These are phyloP conservation scores for Bacillus rossius DNA, from an alignment of 1,140 invertebrate species.

Conservation along the genomic window DNA sequence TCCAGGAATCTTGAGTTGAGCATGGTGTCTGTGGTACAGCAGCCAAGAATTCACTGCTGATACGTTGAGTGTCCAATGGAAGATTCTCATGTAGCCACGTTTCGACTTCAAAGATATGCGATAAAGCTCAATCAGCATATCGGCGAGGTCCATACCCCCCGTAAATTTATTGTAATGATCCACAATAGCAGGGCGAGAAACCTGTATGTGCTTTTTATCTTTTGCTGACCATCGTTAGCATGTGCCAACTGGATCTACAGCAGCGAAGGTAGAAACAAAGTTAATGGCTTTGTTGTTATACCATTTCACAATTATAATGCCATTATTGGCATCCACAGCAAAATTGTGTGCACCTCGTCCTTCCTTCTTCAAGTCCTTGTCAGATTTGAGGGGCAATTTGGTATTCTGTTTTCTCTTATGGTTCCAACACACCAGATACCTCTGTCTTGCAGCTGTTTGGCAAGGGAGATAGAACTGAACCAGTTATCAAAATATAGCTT, in stretches of 20 bases:
- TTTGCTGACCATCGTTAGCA: slow-evolving; percentile 31
- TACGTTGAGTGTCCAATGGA: slow-evolving; percentile 43
- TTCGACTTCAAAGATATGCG: slow-evolving; percentile 32
- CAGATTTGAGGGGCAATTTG: slow-evolving; percentile 16
- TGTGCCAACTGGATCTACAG: slow-evolving; percentile 29
- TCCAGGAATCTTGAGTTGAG: not conserved
- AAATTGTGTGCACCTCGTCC: slow-evolving; percentile 29
- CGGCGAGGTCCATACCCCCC: slow-evolving; percentile 38
- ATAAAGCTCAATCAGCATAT: slow-evolving; percentile 42
- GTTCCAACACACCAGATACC: not conserved
- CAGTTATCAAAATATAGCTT: slow-evolving; percentile 11
- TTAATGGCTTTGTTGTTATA: slow-evolving; percentile 41
- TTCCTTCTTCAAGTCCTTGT: slow-evolving; percentile 37
- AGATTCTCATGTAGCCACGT: slow-evolving; percentile 41
- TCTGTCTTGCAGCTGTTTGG: not conserved
- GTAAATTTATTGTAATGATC: slow-evolving; percentile 38
- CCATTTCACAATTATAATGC: slow-evolving; percentile 37
- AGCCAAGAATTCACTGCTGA: slow-evolving; percentile 30
- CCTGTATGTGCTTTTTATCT: slow-evolving; percentile 29
- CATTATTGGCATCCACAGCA: slow-evolving; percentile 17
- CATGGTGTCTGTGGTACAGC: slow-evolving; percentile 13
- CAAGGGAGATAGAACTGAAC: slow-evolving; percentile 5
- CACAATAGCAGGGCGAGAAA: slow-evolving; percentile 38
- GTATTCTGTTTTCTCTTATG: not conserved
- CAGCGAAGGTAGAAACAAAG: slow-evolving; percentile 38